Evolutionary conservation across 2,888 invertebrate genomes (phyloP), one percentile per base, ranked within the genome.

Genomic region (Saturnia pavonia): DNA sequence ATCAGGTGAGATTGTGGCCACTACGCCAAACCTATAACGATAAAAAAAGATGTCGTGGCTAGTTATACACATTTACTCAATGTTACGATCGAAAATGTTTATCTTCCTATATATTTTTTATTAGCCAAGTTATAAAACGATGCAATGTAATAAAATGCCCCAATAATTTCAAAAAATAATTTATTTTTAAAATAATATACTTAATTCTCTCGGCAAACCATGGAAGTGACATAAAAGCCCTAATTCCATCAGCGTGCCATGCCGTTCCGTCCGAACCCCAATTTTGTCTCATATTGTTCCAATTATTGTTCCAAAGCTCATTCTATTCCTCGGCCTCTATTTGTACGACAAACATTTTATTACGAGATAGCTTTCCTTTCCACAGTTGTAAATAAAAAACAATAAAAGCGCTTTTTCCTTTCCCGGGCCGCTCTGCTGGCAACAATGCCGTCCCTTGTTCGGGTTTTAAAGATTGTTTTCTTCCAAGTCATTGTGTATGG

Each of bases 391-490:
- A 84, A 85, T 81, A 84, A 84, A 82, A 83, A 84, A 85, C 80
- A 83, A 81, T 81, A 80, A 81, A 76, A 72, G 27, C 68, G 70
- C 71, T 69, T 72, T 71, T 75, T 69, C 72, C 69, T 72, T 69
- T 54, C 68, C 27, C 70, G 54, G 68, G 43, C 48, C 60, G 70
- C 73, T 73, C 71, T 72, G 73, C 25, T 69, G 65, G 45, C 27
- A 69, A 71, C 69, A 72, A 72, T 69, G 54, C 54, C 57, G 51
- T 54, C 54, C 60, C 70, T 69, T 69, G 71, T 69, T 69, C 67
- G 65, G 78, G 81, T 78, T 76, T 80, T 77, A 79, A 86, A 89
- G 88, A 89, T 88, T 90, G 87, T 89, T 87, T 88, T 88, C 88
- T 88, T 88, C 85, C 85, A 72, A 79, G 76, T 86, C 83, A 89